phyloP scores from a whole-genome alignment of 2,113 vertebrate species.

The Camelus dromedarius region DNA sequence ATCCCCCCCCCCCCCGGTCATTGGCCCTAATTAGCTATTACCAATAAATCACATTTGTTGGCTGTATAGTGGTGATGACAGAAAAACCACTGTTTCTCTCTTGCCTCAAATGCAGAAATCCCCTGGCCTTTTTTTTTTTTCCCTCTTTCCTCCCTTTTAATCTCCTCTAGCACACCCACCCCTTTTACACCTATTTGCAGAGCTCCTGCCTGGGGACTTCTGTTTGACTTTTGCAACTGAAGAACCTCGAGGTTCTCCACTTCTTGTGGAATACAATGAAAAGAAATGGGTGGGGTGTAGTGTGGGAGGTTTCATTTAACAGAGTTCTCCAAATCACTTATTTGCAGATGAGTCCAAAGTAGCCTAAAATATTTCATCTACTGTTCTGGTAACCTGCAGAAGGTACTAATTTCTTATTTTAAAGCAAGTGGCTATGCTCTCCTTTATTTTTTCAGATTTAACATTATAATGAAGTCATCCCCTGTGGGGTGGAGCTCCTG shows the following conservation, averaged over 20 bases:
- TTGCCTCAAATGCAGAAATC: neutral
- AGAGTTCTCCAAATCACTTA: neutral
- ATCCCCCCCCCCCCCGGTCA: neutral
- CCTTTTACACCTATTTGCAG: neutral
- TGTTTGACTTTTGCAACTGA: constrained; percentile 30
- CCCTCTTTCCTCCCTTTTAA: neutral
- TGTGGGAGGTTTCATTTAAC: neutral
- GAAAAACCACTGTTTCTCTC: neutral
- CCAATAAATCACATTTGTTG: neutral
- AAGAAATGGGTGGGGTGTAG: neutral
- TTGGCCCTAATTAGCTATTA: neutral
- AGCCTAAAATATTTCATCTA: neutral
- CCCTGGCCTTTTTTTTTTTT: neutral
- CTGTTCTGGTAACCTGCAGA: neutral
- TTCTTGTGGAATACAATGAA: neutral
- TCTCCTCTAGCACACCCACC: neutral
- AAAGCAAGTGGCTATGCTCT: neutral
- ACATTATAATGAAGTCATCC: neutral
- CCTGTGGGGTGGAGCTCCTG: neutral
- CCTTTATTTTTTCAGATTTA: constrained; percentile 32
- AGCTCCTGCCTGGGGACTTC: constrained; percentile 46
- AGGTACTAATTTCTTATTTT: neutral
- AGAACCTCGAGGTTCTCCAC: neutral
- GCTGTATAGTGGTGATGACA: neutral
- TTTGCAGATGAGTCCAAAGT: neutral